A percentile compares a stretch with the other conserved stretches of the same genome.
phyloP scores from a whole-genome alignment of 2,113 vertebrate species.

The Gorsachius goisagi region DNA sequence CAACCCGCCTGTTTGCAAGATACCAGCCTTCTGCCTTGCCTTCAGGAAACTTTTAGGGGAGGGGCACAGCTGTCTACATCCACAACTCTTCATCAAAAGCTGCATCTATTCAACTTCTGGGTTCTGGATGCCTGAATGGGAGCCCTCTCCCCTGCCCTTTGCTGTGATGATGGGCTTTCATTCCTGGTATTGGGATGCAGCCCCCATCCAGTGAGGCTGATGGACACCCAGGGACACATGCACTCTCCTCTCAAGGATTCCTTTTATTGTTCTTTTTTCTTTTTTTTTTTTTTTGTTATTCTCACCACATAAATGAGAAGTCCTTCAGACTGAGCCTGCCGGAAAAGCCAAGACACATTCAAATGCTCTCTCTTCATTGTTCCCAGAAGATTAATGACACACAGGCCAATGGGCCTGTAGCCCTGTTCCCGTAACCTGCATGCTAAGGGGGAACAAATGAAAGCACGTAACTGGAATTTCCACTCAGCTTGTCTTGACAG shows the following conservation, averaged over 20 bases:
- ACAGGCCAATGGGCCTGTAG: background rate
- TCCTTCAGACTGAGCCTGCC: conserved; percentile 41
- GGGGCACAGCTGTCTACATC: background rate
- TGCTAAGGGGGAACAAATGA: conserved; percentile 51
- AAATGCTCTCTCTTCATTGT: conserved; percentile 58
- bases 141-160: background rate
- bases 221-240: background rate
- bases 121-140: background rate
- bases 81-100: background rate
- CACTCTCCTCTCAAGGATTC: background rate
- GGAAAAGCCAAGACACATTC: conserved; percentile 55
- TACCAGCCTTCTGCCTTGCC: background rate
- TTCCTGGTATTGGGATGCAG: background rate
- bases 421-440: conserved; percentile 45
- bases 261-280: background rate
- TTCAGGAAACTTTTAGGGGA: background rate
- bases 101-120: background rate
- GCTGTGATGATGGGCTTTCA: background rate
- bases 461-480: conserved; percentile 64
- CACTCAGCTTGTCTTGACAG: conserved; percentile 59
- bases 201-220: background rate
- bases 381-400: conserved; percentile 52
- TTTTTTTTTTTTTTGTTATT: background rate
- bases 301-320: conserved; percentile 29
- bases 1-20: background rate